Evolutionary conservation across 2,797 vertebrate species (phyloP), one percentile per base, ranked within the genome.

Genomic region (Pseudopleuronectes americanus): DNA sequence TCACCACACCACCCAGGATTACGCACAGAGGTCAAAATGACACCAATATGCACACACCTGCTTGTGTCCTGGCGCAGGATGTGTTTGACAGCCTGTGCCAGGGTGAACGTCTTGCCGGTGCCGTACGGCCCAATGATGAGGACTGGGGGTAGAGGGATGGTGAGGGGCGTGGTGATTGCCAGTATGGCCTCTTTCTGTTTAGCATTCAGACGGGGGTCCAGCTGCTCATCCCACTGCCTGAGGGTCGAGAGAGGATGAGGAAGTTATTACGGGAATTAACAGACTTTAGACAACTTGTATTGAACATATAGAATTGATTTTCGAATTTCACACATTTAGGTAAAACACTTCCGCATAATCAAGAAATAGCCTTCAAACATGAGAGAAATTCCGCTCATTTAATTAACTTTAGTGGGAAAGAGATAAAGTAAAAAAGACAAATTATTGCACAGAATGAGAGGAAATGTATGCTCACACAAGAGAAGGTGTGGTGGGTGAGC

Each of bases 181-280:
- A 99, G 91, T 84, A 99, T 96, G 85, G 98, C 98, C 90, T 99
- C 98, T 72, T 99, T 99, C 94, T 99, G 98, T 91, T 99, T 99
- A 58, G 97, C 96, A 79, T 99, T 99, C 57, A 99, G 94, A 64
- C 98, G 96, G 57, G 98, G 98, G 92, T 99, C 98, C 94, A 99
- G 94, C 92, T 98, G 96, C 84, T 99, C 98, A 57, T 99, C 98
- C 98, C 98, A 99, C 36, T 99, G 98, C 91, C 98, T 99, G 91
- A 57, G 24, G 75, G 47, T 33, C 43, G 28, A 79, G 51, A 22
- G 13, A 22, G 17, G 28, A 68, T 8, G 6, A 22, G 24, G 17
- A 66, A 52, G 57, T 43, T 41, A 21, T 74, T n/a, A 68, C 16
- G 60, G 48, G 28, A 72, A 55, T 36, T 22, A 68, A 52, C 4